These are phyloP conservation scores for Chymomyza procnemis DNA, from an alignment of 2,888 invertebrate genomes.

Conservation along the genomic window DNA sequence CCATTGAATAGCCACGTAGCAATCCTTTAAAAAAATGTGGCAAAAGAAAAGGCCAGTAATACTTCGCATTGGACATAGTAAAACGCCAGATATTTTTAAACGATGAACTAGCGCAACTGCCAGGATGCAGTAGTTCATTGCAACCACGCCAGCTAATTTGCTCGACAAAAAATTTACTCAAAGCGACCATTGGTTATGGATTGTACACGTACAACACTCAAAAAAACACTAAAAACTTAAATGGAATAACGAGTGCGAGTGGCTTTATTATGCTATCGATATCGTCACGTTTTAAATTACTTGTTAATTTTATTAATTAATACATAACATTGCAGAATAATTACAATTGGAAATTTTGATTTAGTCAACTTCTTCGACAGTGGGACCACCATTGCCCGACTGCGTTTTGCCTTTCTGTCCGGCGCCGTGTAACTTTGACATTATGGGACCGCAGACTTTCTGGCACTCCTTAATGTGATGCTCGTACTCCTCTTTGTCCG, in stretches of 20 bases:
- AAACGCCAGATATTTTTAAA: slow-evolving; percentile 34
- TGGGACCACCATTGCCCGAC: slow-evolving; percentile 78
- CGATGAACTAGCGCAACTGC: slow-evolving; percentile 44
- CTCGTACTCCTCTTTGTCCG: slow-evolving; percentile 88
- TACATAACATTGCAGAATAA: slow-evolving; percentile 20
- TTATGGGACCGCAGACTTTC: slow-evolving; percentile 86
- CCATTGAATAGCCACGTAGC: slow-evolving; percentile 29
- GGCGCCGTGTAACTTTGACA: slow-evolving; percentile 88
- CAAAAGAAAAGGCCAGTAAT: slow-evolving; percentile 59
- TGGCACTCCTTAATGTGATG: slow-evolving; percentile 87
- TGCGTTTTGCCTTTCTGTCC: slow-evolving; percentile 75
- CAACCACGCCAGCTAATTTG: slow-evolving; percentile 46
- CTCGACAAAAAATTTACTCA: slow-evolving; percentile 60
- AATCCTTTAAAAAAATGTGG: slow-evolving; percentile 48
- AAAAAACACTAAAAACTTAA: background rate
- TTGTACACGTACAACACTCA: background rate
- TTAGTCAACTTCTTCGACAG: slow-evolving; percentile 86
- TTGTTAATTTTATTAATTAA: background rate
- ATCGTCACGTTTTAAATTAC: background rate
- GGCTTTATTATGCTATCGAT: background rate
- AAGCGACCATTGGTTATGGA: slow-evolving; percentile 47
- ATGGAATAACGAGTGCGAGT: background rate
- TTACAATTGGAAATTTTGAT: background rate
- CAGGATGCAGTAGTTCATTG: slow-evolving; percentile 57
- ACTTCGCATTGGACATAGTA: slow-evolving; percentile 52